Evolutionary conservation across 2,888 invertebrate genomes (phyloP).

Genomic region (Callyntrura guangdongensis): DNA sequence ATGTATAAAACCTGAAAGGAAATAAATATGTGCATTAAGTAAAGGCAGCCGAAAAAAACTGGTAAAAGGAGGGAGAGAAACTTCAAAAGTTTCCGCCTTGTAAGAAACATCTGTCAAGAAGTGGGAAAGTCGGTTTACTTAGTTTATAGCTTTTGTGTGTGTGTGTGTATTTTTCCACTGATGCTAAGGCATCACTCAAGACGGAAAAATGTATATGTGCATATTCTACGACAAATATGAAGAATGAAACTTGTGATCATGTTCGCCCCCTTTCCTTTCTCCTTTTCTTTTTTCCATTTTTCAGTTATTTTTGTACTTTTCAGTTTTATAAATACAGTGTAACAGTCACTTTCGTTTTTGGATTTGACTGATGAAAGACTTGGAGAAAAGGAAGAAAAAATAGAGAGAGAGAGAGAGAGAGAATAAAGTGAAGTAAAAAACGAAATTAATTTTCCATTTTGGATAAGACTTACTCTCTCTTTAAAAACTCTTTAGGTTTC

Average conservation of each 20-base stretch:
- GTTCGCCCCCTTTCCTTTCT: neutral
- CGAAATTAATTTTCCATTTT: conserved; percentile 76
- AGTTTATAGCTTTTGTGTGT: neutral
- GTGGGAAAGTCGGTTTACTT: conserved; percentile 66
- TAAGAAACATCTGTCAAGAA: conserved; percentile 77
- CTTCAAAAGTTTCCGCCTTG: conserved; percentile 76
- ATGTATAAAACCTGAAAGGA: conserved; percentile 17
- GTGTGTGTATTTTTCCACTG: conserved; percentile 41
- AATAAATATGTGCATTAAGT: conserved; percentile 55
- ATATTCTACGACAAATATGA: conserved; percentile 29
- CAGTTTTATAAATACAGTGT: neutral
- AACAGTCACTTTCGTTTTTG: conserved; percentile 57
- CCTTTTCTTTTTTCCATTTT: neutral
- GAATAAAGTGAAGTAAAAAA: conserved; percentile 49
- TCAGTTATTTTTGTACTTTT: neutral
- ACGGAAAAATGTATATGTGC: neutral
- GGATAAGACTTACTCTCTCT: conserved; percentile 61
- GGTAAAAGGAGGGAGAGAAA: conserved; percentile 70
- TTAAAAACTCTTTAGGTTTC: conserved; percentile 68
- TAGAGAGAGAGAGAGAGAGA: conserved; percentile 20
- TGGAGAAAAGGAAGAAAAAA: conserved; percentile 17
- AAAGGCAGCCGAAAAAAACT: conserved; percentile 58
- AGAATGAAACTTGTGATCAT: neutral
- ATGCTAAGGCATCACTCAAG: conserved; percentile 19
- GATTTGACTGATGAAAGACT: conserved; percentile 52